Conservation (phyloP, 2,113 vertebrate species). For the Elephas maximus region DNA sequence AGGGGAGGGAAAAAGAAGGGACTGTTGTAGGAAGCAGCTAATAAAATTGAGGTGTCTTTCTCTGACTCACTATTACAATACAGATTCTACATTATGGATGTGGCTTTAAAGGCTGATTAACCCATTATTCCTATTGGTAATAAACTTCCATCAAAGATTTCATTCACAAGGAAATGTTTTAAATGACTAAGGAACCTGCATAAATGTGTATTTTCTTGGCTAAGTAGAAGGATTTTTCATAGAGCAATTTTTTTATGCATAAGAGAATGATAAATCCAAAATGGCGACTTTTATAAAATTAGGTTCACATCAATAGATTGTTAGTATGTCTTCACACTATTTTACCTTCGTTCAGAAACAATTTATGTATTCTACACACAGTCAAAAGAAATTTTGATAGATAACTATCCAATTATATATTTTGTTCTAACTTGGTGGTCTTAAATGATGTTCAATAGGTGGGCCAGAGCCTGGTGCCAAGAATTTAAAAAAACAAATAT, state of each 20-base stretch:
- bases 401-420: background rate
- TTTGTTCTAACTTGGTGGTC: background rate
- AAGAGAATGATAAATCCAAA: background rate
- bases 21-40: background rate
- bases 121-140: background rate
- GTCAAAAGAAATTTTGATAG: background rate
- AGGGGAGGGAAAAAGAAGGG: background rate
- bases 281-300: background rate
- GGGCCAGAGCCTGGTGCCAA: background rate
- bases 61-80: background rate
- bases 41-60: background rate
- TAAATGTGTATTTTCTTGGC: background rate
- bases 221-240: background rate
- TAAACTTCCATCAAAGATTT: background rate
- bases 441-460: background rate
- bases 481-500: background rate
- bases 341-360: background rate
- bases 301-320: background rate
- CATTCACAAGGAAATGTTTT: background rate
- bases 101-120: background rate
- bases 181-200: background rate
- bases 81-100: background rate
- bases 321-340: background rate
- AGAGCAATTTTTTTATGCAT: background rate
- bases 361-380: background rate